Conservation (phyloP, 2,113 vertebrate species). For the Spea bombifrons region DNA sequence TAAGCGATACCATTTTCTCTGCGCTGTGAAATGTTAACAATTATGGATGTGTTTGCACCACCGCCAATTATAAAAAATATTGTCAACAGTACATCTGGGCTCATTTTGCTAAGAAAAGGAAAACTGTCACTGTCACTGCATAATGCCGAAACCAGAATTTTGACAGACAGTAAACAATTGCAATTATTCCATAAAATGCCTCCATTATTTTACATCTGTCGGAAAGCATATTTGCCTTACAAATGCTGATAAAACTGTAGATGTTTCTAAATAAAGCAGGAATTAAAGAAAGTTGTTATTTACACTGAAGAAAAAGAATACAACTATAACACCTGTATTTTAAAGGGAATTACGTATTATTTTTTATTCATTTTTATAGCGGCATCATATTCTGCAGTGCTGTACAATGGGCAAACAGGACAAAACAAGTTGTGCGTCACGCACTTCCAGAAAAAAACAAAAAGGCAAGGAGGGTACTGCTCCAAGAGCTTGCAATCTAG, state of each 20-base stretch:
- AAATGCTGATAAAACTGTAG: constrained; percentile 8
- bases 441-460: no score
- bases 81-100: constrained; percentile 28
- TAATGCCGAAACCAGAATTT: constrained; percentile 4
- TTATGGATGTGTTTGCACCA: constrained; percentile 41
- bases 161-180: constrained; percentile 44
- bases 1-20: constrained; percentile 26
- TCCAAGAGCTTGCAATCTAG: no score
- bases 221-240: background rate
- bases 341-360: no score
- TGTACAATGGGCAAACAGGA: no score
- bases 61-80: constrained; percentile 45
- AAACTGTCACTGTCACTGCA: constrained; percentile 12
- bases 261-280: constrained; percentile 16
- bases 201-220: constrained; percentile 16
- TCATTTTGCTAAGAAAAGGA: constrained; percentile 1
- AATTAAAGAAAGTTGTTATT: background rate
- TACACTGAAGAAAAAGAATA: no score
- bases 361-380: no score
- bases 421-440: no score
- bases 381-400: no score
- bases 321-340: no score
- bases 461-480: no score
- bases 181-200: constrained; percentile 32
- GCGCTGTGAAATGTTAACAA: constrained; percentile 38